A percentile compares a stretch with the other conserved stretches of the same genome.
phyloP scores from a whole-genome alignment of 2,797 vertebrate genomes.

The Sebastiscus tertius region DNA sequence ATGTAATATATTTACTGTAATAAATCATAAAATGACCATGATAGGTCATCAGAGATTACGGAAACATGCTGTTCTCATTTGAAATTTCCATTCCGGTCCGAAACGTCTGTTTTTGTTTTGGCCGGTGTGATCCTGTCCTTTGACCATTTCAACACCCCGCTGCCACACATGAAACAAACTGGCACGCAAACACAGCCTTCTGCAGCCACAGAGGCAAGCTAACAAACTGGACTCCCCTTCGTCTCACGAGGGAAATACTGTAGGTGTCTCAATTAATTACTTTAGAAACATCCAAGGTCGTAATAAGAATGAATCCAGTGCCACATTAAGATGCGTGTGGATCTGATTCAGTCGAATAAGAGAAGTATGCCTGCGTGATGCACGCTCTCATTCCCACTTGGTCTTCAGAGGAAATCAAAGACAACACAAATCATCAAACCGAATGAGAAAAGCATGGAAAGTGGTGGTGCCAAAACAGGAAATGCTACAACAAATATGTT shows the following conservation, averaged over 20 bases:
- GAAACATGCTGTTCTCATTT: too few relatives aligned
- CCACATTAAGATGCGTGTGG: background rate
- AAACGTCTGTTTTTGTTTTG: too few relatives aligned
- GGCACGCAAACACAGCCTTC: too few relatives aligned
- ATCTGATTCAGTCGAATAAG: background rate
- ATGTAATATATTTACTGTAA: too few relatives aligned
- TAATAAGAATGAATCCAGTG: background rate
- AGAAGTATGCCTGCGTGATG: background rate
- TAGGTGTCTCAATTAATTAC: background rate
- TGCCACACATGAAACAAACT: too few relatives aligned
- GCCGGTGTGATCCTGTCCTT: too few relatives aligned
- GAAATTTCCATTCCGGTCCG: too few relatives aligned
- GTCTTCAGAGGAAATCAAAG: constrained; percentile 30
- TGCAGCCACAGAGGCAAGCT: too few relatives aligned
- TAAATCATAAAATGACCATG: too few relatives aligned
- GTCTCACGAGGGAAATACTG: background rate
- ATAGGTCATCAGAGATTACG: too few relatives aligned
- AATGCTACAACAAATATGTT: constrained; percentile 42
- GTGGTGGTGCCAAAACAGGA: constrained; percentile 45
- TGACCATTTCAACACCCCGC: too few relatives aligned
- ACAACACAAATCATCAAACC: constrained; percentile 27
- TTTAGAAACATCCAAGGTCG: background rate
- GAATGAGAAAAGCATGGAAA: constrained; percentile 28
- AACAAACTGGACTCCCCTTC: too few relatives aligned
- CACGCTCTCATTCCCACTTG: constrained; percentile 2